Conservation (phyloP, 2,113 vertebrate species). For the Damaliscus lunatus region DNA sequence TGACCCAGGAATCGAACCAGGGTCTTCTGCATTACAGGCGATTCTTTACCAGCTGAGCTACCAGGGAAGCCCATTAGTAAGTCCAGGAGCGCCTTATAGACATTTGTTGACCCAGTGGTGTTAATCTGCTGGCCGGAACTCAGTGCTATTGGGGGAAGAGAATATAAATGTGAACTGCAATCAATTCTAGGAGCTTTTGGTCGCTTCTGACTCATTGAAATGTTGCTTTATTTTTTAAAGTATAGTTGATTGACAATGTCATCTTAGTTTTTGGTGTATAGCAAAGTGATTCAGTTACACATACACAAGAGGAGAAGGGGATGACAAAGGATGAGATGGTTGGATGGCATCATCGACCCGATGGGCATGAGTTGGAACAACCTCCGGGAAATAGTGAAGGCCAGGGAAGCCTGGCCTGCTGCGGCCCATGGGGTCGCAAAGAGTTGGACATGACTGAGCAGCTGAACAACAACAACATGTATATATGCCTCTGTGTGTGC, state of each 20-base stretch:
- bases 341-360: not conserved
- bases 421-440: not conserved
- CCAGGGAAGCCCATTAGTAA: not conserved
- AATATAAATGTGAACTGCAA: rapidly evolving
- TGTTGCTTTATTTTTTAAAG: not conserved
- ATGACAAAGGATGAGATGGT: not conserved
- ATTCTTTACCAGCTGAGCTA: not conserved
- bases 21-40: not conserved
- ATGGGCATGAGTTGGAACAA: not conserved
- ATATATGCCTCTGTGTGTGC: not conserved
- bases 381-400: not conserved
- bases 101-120: rapidly evolving
- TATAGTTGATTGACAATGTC: not conserved
- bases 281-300: not conserved
- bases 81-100: rapidly evolving
- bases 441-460: not conserved
- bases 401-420: not conserved
- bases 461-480: rapidly evolving
- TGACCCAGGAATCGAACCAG: not conserved
- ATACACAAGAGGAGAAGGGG: not conserved
- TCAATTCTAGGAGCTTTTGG: not conserved
- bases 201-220: not conserved
- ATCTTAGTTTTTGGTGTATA: not conserved
- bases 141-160: not conserved
- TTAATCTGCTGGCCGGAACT: rapidly evolving